Evolutionary conservation across 2,113 vertebrate species (phyloP), one percentile per base, ranked within the genome.

Genomic region (Toxostoma redivivum): DNA sequence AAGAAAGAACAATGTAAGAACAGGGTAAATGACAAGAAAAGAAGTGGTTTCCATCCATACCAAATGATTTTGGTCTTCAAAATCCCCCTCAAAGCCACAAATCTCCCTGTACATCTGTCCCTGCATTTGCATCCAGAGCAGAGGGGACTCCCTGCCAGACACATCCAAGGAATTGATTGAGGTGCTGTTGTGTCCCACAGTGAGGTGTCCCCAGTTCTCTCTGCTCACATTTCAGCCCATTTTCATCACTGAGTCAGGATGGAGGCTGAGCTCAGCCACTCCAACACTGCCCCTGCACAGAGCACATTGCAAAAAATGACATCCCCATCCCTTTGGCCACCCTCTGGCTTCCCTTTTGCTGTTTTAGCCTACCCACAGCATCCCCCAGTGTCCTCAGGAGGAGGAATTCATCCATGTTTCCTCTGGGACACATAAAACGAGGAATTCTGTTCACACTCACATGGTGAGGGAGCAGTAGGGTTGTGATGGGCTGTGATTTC

Each of bases 361-460:
- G 47, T 67, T 76, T 67, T 12, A 61, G 35, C 51, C n/a, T 19
- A 37, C 28, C 45, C 58, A 72, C 48, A 30, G 19, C 60, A 23
- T 6, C 15, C 37, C 2, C 0, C 42, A 44, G 70, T 23, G 60
- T 89, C 53, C 74, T 88, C 82, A 88, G 90, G 90, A 94, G 66
- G 25, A 80, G 62, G 42, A 38, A 65, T 70, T 50, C 54, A 35
- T 58, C 82, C 82, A 2, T 6, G 12, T 44, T 76, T 40, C 90
- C 85, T 80, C 79, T 88, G 64, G 88, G 92, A 77, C 72, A 85
- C 62, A 40, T 37, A 42, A 73, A 94, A 82, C 74, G 66, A 66
- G 79, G 66, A 58, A 73, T 72, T 73, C 61, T 77, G 45, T 38
- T 77, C 23, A 8, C 7, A 4, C 53, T 79, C 13, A 15, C 7